Evolutionary conservation across 1,140 invertebrate genomes (phyloP), one percentile per base, ranked within the genome.

Genomic region (Panagrolaimus sp.): DNA sequence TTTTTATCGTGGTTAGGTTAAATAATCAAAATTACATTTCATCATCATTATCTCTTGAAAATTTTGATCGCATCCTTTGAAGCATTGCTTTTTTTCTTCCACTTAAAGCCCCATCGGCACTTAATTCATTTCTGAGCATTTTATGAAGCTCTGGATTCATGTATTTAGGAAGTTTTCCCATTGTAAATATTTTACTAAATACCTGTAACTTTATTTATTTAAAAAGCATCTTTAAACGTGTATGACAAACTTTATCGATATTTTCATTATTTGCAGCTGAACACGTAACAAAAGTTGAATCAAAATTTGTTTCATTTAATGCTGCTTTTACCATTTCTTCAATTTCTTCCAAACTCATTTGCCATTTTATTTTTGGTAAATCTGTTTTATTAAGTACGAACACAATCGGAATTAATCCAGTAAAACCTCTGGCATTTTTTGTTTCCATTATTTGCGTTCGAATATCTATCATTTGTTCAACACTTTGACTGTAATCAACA

Each of bases 1-100:
- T 91, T 90, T 67, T 91, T 47, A 2, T 38, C 32, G 32, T 4
- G 7, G 7, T 38, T 38, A 38, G 7, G 2, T 4, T 38, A 38
- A n/a, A 38, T 38, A 4, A 4, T 38, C 32, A 38, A 38, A 38
- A 38, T 47, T 28, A 71, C 70, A 71, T 55, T 71, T 71, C 72
- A 52, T 75, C 74, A 38, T 75, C 74, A 46, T 64, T 70, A 32
- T 75, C 74, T 38, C 63, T 69, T 3, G 74, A 76, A 48, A 75
- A 76, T 43, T 76, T 76, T 7, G 74, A 76, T 21, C 74, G 71
- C 74, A 75, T 75, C 21, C 71, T 43, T 58, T 73, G 73, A 12
- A 75, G 70, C 17, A 76, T 48, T 24, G 64, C 67, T 44, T 73
- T 76, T 28, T 69, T 76, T 2, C 43, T 47, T n/a, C 38, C 73